A percentile compares a stretch with the other conserved stretches of the same genome.
Conservation (phyloP, 2,888 invertebrate genomes). For the Drosophila subsilvestris region DNA sequence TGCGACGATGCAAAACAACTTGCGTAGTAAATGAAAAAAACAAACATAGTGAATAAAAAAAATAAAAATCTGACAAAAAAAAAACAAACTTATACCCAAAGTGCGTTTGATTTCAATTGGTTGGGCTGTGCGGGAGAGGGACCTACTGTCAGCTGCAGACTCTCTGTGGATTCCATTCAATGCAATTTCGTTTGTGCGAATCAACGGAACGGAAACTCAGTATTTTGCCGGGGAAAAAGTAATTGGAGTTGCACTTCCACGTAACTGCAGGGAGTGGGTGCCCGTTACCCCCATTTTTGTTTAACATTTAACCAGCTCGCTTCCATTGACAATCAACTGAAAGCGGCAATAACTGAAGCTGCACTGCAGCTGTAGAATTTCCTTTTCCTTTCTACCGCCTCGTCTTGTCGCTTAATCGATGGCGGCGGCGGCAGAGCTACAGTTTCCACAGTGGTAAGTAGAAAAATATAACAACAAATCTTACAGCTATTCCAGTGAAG, state of each 20-base stretch:
- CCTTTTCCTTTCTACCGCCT: background rate
- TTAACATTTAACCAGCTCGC: background rate
- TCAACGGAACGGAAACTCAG: conserved; percentile 37
- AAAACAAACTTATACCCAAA: conserved; percentile 49
- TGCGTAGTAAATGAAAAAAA: conserved; percentile 76
- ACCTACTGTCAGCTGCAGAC: conserved; percentile 25
- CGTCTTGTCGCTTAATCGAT: no score
- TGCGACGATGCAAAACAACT: conserved; percentile 70
- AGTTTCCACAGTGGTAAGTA: no score
- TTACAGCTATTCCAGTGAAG: background rate
- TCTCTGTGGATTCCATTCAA: conserved; percentile 17
- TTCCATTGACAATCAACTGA: background rate
- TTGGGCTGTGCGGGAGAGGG: conserved; percentile 4
- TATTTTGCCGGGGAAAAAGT: conserved; percentile 39
- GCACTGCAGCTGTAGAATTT: background rate
- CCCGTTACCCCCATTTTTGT: background rate
- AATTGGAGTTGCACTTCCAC: conserved; percentile 39
- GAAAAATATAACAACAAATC: no score
- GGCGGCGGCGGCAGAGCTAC: no score
- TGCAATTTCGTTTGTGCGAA: conserved; percentile 29
- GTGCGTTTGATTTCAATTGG: conserved; percentile 60
- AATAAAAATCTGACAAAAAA: conserved; percentile 74
- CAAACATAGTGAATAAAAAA: conserved; percentile 77
- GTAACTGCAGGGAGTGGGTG: background rate
- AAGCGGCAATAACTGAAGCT: background rate